Conservation (phyloP, 92 coral and sea anemone genomes). For the Actinostola sp. region DNA sequence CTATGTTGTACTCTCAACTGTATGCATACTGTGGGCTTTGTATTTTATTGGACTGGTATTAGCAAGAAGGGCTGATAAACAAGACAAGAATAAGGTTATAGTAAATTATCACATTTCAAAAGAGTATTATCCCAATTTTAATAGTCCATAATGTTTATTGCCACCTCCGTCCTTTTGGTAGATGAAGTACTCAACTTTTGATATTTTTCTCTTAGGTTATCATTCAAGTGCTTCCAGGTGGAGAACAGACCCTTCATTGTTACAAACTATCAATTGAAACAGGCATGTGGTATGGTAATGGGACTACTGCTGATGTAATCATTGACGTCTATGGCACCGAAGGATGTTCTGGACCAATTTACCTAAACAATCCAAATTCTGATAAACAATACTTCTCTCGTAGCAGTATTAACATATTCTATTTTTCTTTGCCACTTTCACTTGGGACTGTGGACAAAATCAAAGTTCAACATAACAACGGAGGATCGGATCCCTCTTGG, state of each 20-base stretch:
- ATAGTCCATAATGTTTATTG: too few species aligned
- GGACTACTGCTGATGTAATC: conserved; percentile 83
- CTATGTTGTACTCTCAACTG: conserved; percentile 79
- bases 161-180: too few species aligned
- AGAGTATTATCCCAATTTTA: too few species aligned
- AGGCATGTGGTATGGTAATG: conserved; percentile 88
- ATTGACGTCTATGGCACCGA: conserved; percentile 72
- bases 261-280: conserved; percentile 81
- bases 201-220: neutral
- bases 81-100: conserved; percentile 64
- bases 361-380: conserved; percentile 55
- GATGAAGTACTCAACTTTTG: too few species aligned
- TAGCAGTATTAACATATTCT: conserved; percentile 76
- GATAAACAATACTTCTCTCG: conserved; percentile 78
- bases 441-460: conserved; percentile 71
- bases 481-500: conserved; percentile 87
- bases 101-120: neutral
- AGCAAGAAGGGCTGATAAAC: conserved; percentile 79
- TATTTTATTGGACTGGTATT: conserved; percentile 69
- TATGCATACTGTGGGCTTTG: conserved; percentile 67
- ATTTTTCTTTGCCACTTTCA: conserved; percentile 57
- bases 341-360: conserved; percentile 64
- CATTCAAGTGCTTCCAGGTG: conserved; percentile 6
- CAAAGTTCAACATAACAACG: conserved; percentile 84
- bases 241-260: conserved; percentile 31